Base-by-base conservation (phyloP, 1,140 invertebrate genomes). In the Drosophila bocki region DNA sequence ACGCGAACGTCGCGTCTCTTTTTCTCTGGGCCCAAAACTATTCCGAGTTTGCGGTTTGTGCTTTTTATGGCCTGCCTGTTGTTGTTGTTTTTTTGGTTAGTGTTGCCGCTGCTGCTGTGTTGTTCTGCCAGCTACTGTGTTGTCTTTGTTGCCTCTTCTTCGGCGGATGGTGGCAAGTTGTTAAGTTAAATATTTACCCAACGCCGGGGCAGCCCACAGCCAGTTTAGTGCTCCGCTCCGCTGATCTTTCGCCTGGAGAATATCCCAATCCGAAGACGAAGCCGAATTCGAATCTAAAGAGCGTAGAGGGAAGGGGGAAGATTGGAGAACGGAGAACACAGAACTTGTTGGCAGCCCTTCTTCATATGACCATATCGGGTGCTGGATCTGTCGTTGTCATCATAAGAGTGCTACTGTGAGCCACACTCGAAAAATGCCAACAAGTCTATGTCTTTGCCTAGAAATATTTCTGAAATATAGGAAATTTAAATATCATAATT, bases 141-240 rank as follows among this genome's bases (percentile, higher is more conserved):
- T 67, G 74, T 45, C 42, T 76, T 39, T 76, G 61, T 53, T 76
- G 74, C 32, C 50, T 61, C 41, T 58, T 58, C 41, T 85, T 70
- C 75, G 71, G 61, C 75, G 56, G 78, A 76, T 17, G 42, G 42
- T 78, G 82, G 72, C 82, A 61, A 87, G 80, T 87, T 87, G 84
- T 88, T 80, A 87, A 87, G 65, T 88, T 81, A 88, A 88, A 88
- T 88, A 88, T 88, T 88, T 88, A 87, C 59, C 61, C 78, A 61
- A 65, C 63, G 59, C 82, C 58, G 71, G 61, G 71, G 61, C 67
- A 67, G 33, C 17, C 32, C 32, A 53, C 51, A 37, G 53, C 44
- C 74, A 67, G 62, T 62, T 75, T 64, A 37, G 71, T 57, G 29
- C 48, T 41, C 19, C 39, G 67, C 67, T 68, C 37, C 63, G 63